Evolutionary conservation across 2,888 invertebrate species (phyloP).

Genomic region (Dynastes maya): DNA sequence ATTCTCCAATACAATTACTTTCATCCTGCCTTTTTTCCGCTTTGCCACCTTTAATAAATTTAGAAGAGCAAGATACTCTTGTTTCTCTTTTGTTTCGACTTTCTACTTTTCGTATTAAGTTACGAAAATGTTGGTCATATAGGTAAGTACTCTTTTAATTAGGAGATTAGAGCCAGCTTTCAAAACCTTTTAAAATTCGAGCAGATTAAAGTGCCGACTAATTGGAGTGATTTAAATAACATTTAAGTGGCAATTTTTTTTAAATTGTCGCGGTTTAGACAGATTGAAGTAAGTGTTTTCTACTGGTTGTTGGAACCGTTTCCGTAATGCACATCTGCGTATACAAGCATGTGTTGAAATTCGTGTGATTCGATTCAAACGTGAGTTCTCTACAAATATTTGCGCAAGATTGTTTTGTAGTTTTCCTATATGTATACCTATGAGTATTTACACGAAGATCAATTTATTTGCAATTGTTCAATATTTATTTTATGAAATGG

Average conservation of each 20-base stretch:
- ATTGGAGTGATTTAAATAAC: conserved; percentile 2
- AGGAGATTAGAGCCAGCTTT: neutral
- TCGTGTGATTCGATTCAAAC: too few relatives aligned
- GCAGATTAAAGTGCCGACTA: conserved; percentile 20
- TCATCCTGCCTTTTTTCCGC: neutral
- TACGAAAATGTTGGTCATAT: neutral
- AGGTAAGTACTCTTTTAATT: neutral
- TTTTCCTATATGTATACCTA: too few relatives aligned
- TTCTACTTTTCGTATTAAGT: neutral
- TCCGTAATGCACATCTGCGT: too few relatives aligned
- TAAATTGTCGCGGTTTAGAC: neutral
- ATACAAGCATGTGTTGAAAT: too few relatives aligned
- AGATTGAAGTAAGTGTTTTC: neutral
- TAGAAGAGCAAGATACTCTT: neutral
- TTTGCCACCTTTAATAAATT: neutral
- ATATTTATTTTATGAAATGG: too few relatives aligned
- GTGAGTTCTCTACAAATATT: too few relatives aligned
- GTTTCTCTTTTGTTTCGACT: neutral
- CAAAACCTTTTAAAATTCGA: neutral
- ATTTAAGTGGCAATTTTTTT: neutral
- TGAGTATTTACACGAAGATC: too few relatives aligned
- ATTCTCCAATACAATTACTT: conserved; percentile 5
- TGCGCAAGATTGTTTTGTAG: too few relatives aligned
- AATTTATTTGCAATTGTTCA: too few relatives aligned
- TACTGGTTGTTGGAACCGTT: too few relatives aligned